Evolutionary conservation across 2,113 vertebrate genomes (phyloP).

Genomic region (Lanius ludovicianus): DNA sequence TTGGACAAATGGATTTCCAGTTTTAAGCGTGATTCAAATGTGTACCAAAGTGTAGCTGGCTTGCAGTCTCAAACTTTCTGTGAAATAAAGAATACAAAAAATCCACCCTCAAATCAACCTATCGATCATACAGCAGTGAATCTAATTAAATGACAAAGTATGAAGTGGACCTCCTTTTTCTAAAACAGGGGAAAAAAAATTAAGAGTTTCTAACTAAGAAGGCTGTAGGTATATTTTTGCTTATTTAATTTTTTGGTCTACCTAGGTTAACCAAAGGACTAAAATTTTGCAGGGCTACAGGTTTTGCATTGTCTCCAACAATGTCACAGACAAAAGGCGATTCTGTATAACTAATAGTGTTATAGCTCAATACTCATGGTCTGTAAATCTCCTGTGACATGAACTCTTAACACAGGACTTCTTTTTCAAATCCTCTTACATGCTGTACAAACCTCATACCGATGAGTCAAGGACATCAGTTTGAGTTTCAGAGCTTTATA

Average conservation of each 20-base stretch:
- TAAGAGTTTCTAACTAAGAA: not conserved
- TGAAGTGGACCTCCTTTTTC: not conserved
- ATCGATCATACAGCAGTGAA: not conserved
- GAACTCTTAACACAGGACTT: not conserved
- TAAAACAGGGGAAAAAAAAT: not conserved
- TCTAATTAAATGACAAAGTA: not conserved
- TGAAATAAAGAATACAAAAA: not conserved
- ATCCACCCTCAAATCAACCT: not conserved
- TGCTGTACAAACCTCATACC: not conserved
- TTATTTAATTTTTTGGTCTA: not conserved
- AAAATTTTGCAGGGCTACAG: not conserved
- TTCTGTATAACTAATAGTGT: not conserved
- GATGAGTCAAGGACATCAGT: not conserved
- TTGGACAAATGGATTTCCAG: not conserved
- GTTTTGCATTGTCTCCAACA: not conserved
- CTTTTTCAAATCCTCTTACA: slow-evolving; percentile 29
- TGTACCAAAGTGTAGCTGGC: not conserved
- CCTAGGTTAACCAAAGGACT: not conserved
- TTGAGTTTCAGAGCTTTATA: not conserved
- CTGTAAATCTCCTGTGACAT: not conserved
- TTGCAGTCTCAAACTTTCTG: not conserved
- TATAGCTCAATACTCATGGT: not conserved
- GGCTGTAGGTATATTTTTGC: not conserved
- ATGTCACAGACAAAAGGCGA: not conserved
- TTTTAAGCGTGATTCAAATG: not conserved